Evolutionary conservation across 1,140 invertebrate genomes (phyloP), one percentile per base, ranked within the genome.

Genomic region (Papilio helenus): DNA sequence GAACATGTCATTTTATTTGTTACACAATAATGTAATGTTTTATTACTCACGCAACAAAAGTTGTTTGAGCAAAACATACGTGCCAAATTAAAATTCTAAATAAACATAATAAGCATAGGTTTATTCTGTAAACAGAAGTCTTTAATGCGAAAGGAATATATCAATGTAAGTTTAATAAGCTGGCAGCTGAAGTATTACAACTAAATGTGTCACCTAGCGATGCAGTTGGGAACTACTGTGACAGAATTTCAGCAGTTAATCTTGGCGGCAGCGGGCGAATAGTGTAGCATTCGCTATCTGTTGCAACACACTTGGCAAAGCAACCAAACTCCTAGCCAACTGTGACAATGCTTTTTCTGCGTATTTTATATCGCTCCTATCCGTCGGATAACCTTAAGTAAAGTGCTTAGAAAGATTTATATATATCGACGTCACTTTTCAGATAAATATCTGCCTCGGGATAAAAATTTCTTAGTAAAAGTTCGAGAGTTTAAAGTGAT

Each of bases 301-400:
- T 86, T 86, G 88, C 88, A 89, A 92, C 90, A 89, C 89, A 92
- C 92, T 93, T 93, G 92, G 92, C 92, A 92, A 91, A 82, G 76
- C 79, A 79, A 82, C 79, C 76, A 81, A 82, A 85, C 83, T 84
- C 77, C 51, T 82, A 89, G 87, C 90, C 90, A 92, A 91, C 89
- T 92, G 90, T 90, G 88, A 92, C 89, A 91, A 88, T 88, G 87
- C 85, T 84, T 83, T 74, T 80, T 83, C 79, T 85, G 74, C 81
- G 80, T 86, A 81, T 83, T 76, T 80, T 80, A 82, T 84, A 79
- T 80, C 55, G 39, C 76, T 84, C 79, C 83, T 89, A 88, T 90
- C 85, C 85, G 86, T 88, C 85, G 84, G 83, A 84, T 85, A 83
- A 85, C 82, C 86, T 86, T 82, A 83, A 87, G 86, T 87, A 86